Evolutionary conservation across 2,888 invertebrate genomes (phyloP).

Genomic region (Matsumyia berberina): DNA sequence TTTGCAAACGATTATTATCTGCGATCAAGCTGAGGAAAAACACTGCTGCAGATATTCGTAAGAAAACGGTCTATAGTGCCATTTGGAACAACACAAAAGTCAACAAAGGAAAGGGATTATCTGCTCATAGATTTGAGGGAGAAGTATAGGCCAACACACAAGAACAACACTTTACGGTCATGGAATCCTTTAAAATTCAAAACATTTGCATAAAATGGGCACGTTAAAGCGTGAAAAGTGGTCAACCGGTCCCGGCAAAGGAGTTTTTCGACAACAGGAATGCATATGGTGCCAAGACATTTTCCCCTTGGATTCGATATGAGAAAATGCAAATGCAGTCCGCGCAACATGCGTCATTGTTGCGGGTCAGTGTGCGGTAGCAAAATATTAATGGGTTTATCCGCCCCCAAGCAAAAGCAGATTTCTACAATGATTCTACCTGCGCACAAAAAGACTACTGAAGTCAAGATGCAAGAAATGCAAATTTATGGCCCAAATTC

Average conservation of each 20-base stretch:
- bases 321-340: constrained; percentile 54
- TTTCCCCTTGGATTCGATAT: background rate
- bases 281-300: constrained; percentile 42
- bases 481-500: constrained; percentile 67
- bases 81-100: constrained; percentile 57
- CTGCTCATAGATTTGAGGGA: constrained; percentile 62
- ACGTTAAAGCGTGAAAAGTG: constrained; percentile 74
- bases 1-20: constrained; percentile 47
- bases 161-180: constrained; percentile 69
- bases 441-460: constrained; percentile 15
- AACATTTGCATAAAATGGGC: constrained; percentile 72
- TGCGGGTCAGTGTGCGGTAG: constrained; percentile 63
- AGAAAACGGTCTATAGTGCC: constrained; percentile 25
- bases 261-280: constrained; percentile 4
- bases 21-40: constrained; percentile 34
- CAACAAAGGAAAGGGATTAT: constrained; percentile 74
- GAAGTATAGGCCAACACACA: constrained; percentile 41
- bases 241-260: constrained; percentile 43
- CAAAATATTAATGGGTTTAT: constrained; percentile 73
- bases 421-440: constrained; percentile 52
- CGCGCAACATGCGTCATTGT: constrained; percentile 48
- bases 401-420: constrained; percentile 64
- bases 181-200: constrained; percentile 72
- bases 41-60: constrained; percentile 43
- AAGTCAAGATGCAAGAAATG: constrained; percentile 52